Evolutionary conservation across 2,113 vertebrate genomes (phyloP).

Genomic region (Mirounga angustirostris): DNA sequence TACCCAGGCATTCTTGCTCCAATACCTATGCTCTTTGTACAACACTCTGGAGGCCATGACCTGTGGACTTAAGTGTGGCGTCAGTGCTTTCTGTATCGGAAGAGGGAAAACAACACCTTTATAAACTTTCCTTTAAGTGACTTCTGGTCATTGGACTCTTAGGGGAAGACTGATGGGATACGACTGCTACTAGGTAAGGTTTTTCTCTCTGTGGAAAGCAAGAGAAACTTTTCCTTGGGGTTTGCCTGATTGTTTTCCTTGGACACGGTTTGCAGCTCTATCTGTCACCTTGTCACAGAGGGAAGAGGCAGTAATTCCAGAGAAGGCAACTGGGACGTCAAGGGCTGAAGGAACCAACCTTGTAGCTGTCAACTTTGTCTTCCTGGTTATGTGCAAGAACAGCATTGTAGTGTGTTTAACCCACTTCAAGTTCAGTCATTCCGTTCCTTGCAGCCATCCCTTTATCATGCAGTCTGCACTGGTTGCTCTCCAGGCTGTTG

Average conservation of each 20-base stretch:
- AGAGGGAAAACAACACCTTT: neutral
- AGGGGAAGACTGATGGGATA: neutral
- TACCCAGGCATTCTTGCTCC: neutral
- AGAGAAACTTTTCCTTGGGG: neutral
- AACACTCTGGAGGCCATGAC: neutral
- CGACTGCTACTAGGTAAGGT: neutral
- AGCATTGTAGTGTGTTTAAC: neutral
- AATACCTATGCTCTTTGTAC: neutral
- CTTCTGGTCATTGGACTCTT: neutral
- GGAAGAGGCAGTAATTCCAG: neutral
- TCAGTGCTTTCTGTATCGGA: neutral
- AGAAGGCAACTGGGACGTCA: neutral
- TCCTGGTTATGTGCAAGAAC: neutral
- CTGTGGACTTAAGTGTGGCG: neutral
- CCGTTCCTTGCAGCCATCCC: neutral
- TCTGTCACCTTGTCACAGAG: neutral
- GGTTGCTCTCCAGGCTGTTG: neutral
- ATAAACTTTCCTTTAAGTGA: neutral
- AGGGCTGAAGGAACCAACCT: neutral
- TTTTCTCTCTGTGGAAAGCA: neutral
- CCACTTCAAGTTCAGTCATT: neutral
- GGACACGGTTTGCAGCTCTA: neutral
- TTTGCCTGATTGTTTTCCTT: neutral
- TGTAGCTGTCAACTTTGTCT: neutral
- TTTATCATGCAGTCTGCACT: neutral